Evolutionary conservation across 2,113 vertebrate genomes (phyloP), one percentile per base, ranked within the genome.

Genomic region (Oreamnos americanus): DNA sequence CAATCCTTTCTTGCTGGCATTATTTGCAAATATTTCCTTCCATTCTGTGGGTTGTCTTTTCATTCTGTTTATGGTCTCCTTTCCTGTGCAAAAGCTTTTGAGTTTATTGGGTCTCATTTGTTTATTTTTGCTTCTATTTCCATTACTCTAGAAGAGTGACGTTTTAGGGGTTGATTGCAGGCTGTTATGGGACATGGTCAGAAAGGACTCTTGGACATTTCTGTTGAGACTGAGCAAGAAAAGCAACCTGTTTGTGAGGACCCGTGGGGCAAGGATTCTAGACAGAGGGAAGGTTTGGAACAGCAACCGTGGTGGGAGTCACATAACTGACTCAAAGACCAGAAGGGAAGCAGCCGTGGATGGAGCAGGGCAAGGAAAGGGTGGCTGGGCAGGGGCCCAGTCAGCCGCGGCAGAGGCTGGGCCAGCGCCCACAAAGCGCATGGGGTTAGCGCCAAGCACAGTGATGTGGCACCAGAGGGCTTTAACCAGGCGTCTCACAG

Each of bases 391-490:
- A 26, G 74, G 60, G 15, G 47, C 16, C 36, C 30, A 5, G n/a
- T 64, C 15, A 33, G 76, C 64, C 3, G 7, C 2, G 2, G 16
- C 14, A 83, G 12, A 47, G 14, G 39, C 25, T 33, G 30, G 11
- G 25, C 58, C 4, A 7, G 28, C 39, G 11, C 78, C 17, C 16
- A 4, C 11, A 33, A 1, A 1, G 10, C 33, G 60, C 36, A 2
- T 43, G 15, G 16, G 64, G 74, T 64, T 71, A 15, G 55, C 36
- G 51, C 47, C n/a, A 49, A 57, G 49, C 53, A 10, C 45, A 57
- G 10, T 16, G 23, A 76, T 36, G 92, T 43, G 26, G 33, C 74
- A 26, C 16, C 45, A n/a, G n/a, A 43, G 12, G 30, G 7, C 79
- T 90, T 76, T 88, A 15, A 53, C 55, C 17, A 30, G 33, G 53